Base-by-base conservation (phyloP, 2,113 vertebrate genomes). In the Anthoscopus minutus region DNA sequence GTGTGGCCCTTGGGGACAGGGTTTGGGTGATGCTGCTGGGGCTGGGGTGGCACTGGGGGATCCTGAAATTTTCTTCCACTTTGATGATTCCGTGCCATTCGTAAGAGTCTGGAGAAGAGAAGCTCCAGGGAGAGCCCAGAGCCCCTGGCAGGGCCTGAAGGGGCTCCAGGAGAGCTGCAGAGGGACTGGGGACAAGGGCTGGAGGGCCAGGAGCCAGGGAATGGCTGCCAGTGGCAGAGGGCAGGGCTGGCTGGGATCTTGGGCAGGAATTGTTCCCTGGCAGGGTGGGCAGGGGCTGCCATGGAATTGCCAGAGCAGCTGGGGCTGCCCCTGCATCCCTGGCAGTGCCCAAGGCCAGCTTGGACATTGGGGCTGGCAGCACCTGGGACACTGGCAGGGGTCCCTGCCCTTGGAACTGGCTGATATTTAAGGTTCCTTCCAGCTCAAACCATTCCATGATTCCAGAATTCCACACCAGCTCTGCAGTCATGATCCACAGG, bases 161-260 rank as follows among this genome's bases (percentile, higher is more conserved):
- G 4, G 5, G 7, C 21, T 45, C 37, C 54, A 60, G 3, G 37
- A 33, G 50, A 48, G 42, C 50, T 74, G 60, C 6, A 42, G 45
- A 69, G 35, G 38, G 54, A 16, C 9, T 51, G 2, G 1, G 44
- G 44, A 44, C 11, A 37, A 44, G 53, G 45, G 0, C 0, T 22
- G 22, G 1, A 69, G 54, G 4, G 62, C 18, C 27, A 86, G 54
- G 5, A 60, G 0, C 0, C 6, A 18, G 30, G 54, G 64, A 61
- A 77, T 33, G 62, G 27, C 25, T 85, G 3, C 5, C 7, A 42
- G 0, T 35, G 42, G 9, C 35, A 56, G 42, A 57, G 35, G 13
- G 30, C 8, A 57, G 31, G 37, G 8, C 0, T 14, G 7, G 45
- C 2, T 61, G 54, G 45, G 38, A 69, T 4, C 0, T 20, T 13